Evolutionary conservation across 2,113 vertebrate species (phyloP).

Genomic region (Archilochus colubris): DNA sequence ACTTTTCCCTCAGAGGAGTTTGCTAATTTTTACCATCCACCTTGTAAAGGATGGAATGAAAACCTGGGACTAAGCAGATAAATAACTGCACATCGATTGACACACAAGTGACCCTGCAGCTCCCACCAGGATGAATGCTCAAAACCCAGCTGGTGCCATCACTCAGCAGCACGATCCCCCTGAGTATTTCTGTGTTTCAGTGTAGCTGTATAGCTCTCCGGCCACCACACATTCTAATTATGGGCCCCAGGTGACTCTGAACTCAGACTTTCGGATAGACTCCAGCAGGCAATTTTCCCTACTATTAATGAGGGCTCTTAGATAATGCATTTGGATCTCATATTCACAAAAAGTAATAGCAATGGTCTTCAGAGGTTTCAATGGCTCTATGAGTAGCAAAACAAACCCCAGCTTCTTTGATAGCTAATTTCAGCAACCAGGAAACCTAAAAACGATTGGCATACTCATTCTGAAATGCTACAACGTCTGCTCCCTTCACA

Average conservation of each 20-base stretch:
- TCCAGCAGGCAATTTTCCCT: neutral
- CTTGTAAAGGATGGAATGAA: neutral
- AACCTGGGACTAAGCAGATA: neutral
- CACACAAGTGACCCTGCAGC: neutral
- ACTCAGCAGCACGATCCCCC: neutral
- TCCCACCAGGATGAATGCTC: neutral
- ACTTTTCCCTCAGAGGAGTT: neutral
- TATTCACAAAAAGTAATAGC: neutral
- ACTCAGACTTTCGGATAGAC: neutral
- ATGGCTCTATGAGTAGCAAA: neutral
- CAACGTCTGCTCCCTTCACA: slow-evolving; percentile 9
- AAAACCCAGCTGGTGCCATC: neutral
- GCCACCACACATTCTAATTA: neutral
- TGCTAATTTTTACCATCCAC: neutral
- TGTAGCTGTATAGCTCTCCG: neutral
- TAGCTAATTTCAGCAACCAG: slow-evolving; percentile 13
- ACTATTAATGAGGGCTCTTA: neutral
- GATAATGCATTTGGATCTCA: neutral
- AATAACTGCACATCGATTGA: neutral
- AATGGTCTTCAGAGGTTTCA: neutral
- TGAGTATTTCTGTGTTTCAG: neutral
- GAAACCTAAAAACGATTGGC: slow-evolving; percentile 42
- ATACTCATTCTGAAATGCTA: neutral
- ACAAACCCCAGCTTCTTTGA: neutral
- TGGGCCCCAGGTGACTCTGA: neutral